These are phyloP conservation scores for Mythimna lalbum DNA, from an alignment of 2,888 invertebrate species.

Conservation along the genomic window DNA sequence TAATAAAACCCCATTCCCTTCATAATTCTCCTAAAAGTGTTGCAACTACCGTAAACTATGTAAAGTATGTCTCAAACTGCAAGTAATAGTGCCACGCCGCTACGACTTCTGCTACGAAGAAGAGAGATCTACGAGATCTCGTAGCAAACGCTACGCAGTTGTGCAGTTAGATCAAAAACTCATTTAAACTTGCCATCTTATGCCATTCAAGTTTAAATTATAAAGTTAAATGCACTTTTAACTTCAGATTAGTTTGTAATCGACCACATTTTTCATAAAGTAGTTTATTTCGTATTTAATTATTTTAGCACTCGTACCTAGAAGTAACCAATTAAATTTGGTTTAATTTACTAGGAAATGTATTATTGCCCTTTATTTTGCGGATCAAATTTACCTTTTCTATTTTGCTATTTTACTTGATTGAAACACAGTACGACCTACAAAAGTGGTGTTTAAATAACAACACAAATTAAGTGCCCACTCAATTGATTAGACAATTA, in stretches of 20 bases:
- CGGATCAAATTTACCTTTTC: background rate
- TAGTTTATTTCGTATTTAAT: background rate
- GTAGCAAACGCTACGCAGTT: slow-evolving; percentile 19
- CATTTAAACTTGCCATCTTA: slow-evolving; percentile 12
- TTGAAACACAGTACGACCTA: background rate
- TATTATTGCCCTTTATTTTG: background rate
- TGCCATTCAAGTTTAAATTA: slow-evolving; percentile 4
- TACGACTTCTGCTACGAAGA: slow-evolving; percentile 14
- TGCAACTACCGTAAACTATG: too few species aligned
- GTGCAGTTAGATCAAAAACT: slow-evolving; percentile 22
- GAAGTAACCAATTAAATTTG: background rate
- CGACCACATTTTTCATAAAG: background rate
- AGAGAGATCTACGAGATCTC: slow-evolving; percentile 26
- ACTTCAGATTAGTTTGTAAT: slow-evolving; percentile 16
- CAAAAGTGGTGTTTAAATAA: background rate
- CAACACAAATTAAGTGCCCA: background rate
- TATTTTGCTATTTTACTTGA: background rate
- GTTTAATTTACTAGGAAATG: background rate
- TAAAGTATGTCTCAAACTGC: background rate
- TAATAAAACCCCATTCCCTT: too few species aligned
- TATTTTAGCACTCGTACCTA: too few species aligned
- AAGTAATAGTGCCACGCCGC: slow-evolving; percentile 11
- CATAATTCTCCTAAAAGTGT: too few species aligned
- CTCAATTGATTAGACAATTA: too few species aligned
- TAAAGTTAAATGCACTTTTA: slow-evolving; percentile 14